A percentile compares a stretch with the other conserved stretches of the same genome.
Conservation (phyloP, 2,888 invertebrate species). For the Lepetodrilus schrolli region DNA sequence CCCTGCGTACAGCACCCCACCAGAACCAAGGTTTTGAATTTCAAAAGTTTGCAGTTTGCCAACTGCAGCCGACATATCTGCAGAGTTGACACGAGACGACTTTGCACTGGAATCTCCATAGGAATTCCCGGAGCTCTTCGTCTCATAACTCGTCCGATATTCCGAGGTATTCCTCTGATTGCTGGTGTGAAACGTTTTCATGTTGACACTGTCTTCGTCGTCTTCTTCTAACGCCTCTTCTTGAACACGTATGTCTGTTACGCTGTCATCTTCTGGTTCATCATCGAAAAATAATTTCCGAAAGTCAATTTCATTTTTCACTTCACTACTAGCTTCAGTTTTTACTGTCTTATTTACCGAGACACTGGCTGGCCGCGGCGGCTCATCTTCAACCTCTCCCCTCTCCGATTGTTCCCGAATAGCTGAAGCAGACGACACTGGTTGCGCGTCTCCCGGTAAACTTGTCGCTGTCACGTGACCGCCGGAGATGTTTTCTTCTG, state of each 20-base stretch:
- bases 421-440: slow-evolving; percentile 30
- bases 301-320: background rate
- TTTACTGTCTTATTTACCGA: background rate
- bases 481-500: background rate
- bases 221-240: background rate
- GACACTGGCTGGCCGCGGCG: background rate
- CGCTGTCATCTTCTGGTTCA: background rate
- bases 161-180: too few species aligned
- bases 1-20: background rate
- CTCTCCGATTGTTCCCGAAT: background rate
- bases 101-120: too few species aligned
- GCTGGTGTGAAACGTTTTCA: too few species aligned
- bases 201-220: background rate
- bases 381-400: background rate
- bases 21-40: background rate
- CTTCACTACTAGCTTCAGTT: background rate
- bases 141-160: too few species aligned
- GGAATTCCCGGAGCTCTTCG: too few species aligned
- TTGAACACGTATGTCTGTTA: too few species aligned
- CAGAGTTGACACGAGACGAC: too few species aligned
- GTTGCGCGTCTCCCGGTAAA: background rate
- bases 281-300: slow-evolving; percentile 7
- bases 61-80: background rate
- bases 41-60: slow-evolving; percentile 11
- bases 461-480: slow-evolving; percentile 31